Evolutionary conservation across 2,797 vertebrate genomes (phyloP), one percentile per base, ranked within the genome.

Genomic region (Sarcophilus harrisii): DNA sequence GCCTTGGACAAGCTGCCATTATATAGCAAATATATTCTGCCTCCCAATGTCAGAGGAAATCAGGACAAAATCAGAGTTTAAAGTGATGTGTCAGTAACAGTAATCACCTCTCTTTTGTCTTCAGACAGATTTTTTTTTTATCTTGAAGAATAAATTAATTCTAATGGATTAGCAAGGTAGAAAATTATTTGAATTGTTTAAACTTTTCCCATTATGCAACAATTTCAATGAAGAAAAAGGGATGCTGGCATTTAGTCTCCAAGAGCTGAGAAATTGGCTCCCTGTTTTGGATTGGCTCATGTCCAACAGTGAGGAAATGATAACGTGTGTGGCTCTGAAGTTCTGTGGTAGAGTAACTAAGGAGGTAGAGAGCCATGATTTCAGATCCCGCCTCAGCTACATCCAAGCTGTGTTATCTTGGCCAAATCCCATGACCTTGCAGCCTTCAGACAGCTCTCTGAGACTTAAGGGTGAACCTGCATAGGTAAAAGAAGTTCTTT

Each of bases 121-220:
- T 96, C 66, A 57, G 90, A 93, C 95, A 96, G 73, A 92, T 95
- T 92, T 52, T 94, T 94, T 95, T 96, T 95, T 96, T 87, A 95
- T 90, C 90, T 96, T 95, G 92, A 95, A 95, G 92, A 97, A 27
- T 87, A 96, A 97, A 96, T 95, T 94, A 97, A 96, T 96, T 97
- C 57, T 95, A 92, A 94, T 54, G 66, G 54, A 93, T 60, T 58
- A 73, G 90, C 62, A 95, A 91, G 55, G 52, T 91, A 58, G 55
- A 91, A 96, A 90, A 58, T 52, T 93, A 54, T 73, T 89, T 16
- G 90, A 95, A 49, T 87, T 49, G 0, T 54, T 96, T 58, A 96
- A 0, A 2, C 89, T 91, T 95, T 57, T 91, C 90, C 96, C 93
- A 93, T 96, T 92, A 13, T 91, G 57, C 92, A 55, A 58, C n/a